These are phyloP conservation scores for Siderastrea siderea DNA, from an alignment of 92 coral and sea anemone species.

Conservation along the genomic window DNA sequence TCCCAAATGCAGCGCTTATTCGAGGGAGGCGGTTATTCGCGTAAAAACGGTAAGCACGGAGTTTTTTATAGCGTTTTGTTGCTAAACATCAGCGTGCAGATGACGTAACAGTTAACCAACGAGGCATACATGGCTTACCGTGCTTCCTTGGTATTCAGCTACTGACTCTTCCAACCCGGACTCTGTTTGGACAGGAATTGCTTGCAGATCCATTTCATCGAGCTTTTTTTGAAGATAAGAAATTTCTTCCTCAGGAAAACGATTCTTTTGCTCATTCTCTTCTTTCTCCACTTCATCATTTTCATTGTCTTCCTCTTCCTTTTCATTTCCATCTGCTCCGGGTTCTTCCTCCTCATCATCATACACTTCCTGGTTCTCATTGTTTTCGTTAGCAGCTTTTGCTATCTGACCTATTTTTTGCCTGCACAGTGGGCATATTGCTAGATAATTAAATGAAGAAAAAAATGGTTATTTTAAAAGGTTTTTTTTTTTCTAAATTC, in stretches of 20 bases:
- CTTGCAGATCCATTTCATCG: not conserved
- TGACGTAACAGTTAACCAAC: not conserved
- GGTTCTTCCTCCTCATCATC: not conserved
- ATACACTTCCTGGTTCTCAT: not conserved
- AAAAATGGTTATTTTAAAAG: not conserved
- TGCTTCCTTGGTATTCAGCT: not conserved
- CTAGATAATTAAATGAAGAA: not conserved
- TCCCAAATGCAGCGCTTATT: too few relatives aligned
- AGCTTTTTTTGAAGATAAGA: not conserved
- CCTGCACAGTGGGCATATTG: conserved; percentile 18
- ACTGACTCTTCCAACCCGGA: not conserved
- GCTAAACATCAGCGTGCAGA: not conserved
- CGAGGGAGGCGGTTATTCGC: too few relatives aligned
- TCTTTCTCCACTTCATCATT: not conserved
- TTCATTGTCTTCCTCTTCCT: not conserved
- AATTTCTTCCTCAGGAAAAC: not conserved
- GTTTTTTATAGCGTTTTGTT: not conserved
- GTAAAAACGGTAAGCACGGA: not conserved
- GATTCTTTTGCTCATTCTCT: conserved; percentile 17
- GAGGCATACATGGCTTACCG: not conserved
- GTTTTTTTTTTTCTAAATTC: not conserved
- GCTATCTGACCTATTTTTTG: conserved; percentile 16
- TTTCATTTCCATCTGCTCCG: not conserved
- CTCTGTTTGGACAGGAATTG: not conserved
- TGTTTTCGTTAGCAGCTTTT: conserved; percentile 25